These are phyloP conservation scores for Entelurus aequoreus DNA, from an alignment of 2,113 vertebrate species.

Conservation along the genomic window DNA sequence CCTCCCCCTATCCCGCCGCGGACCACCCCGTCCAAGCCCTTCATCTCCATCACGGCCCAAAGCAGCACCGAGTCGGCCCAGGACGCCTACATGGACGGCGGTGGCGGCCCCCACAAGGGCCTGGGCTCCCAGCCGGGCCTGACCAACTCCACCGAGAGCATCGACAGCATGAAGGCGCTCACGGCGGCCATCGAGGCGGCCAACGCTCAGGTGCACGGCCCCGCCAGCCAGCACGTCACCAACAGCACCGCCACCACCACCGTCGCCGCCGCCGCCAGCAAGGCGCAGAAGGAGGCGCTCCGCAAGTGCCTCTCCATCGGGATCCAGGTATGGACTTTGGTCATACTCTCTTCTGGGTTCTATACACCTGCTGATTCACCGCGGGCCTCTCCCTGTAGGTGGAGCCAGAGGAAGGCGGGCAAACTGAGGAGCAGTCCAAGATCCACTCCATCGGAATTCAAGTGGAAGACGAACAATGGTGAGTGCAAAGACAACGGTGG, in stretches of 20 bases:
- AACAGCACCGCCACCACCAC: slow-evolving; percentile 80
- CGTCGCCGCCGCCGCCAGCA: slow-evolving; percentile 63
- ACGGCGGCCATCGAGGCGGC: slow-evolving; percentile 97
- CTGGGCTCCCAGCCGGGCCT: slow-evolving; percentile 90
- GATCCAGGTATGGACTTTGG: slow-evolving; percentile 80
- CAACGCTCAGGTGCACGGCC: slow-evolving; percentile 96
- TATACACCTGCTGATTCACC: slow-evolving; percentile 1
- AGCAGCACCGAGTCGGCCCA: slow-evolving; percentile 99
- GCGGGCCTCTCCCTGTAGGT: slow-evolving; percentile 73
- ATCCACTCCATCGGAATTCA: slow-evolving; percentile 98
- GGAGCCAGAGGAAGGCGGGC: slow-evolving; percentile 85
- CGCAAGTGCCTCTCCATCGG: slow-evolving; percentile 95
- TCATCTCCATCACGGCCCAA: slow-evolving; percentile 98
- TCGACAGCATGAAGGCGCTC: slow-evolving; percentile 98
- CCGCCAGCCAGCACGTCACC: slow-evolving; percentile 90
- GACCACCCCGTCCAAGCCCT: slow-evolving; percentile 91
- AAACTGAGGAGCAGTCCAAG: slow-evolving; percentile 81
- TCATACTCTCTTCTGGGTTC: not conserved
- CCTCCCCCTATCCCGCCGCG: slow-evolving; percentile 95
- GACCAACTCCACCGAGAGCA: slow-evolving; percentile 98
- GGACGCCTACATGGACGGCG: slow-evolving; percentile 97
- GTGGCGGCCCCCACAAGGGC: slow-evolving; percentile 78
- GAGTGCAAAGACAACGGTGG: slow-evolving; percentile 55
- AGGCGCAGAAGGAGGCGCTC: slow-evolving; percentile 77
- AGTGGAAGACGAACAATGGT: slow-evolving; percentile 96